phyloP scores from a whole-genome alignment of 1,140 invertebrate genomes.

The Chrysoperla carnea region DNA sequence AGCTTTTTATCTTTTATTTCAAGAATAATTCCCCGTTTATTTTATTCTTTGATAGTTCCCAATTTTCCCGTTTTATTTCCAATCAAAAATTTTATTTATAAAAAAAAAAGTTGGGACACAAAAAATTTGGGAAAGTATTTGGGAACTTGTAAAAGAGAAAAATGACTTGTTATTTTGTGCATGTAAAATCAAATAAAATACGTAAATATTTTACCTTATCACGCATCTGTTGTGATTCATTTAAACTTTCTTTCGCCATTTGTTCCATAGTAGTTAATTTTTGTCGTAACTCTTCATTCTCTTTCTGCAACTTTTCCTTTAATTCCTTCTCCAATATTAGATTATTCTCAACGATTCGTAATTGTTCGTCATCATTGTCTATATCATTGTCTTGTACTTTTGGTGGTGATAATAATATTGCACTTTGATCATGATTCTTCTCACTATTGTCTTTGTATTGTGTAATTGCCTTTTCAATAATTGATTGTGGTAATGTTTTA shows the following conservation, averaged over 20 bases:
- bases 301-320: conserved; percentile 26
- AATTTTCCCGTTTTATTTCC: too few relatives aligned
- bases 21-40: too few relatives aligned
- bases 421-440: not conserved
- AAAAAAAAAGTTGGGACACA: too few relatives aligned
- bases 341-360: conserved; percentile 11
- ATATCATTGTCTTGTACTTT: not conserved
- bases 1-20: too few relatives aligned
- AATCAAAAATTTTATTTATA: too few relatives aligned
- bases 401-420: not conserved
- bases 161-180: too few relatives aligned
- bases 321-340: conserved; percentile 15
- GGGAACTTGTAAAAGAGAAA: too few relatives aligned
- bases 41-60: too few relatives aligned
- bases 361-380: not conserved
- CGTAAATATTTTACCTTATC: conserved; percentile 13
- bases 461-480: not conserved
- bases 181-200: too few relatives aligned
- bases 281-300: conserved; percentile 24
- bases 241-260: conserved; percentile 26
- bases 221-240: conserved; percentile 22
- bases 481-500: not conserved
- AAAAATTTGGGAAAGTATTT: too few relatives aligned
- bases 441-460: not conserved
- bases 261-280: conserved; percentile 22